A percentile compares a stretch with the other conserved stretches of the same genome.
phyloP scores from a whole-genome alignment of 2,797 vertebrate species.

The Euthynnus affinis region DNA sequence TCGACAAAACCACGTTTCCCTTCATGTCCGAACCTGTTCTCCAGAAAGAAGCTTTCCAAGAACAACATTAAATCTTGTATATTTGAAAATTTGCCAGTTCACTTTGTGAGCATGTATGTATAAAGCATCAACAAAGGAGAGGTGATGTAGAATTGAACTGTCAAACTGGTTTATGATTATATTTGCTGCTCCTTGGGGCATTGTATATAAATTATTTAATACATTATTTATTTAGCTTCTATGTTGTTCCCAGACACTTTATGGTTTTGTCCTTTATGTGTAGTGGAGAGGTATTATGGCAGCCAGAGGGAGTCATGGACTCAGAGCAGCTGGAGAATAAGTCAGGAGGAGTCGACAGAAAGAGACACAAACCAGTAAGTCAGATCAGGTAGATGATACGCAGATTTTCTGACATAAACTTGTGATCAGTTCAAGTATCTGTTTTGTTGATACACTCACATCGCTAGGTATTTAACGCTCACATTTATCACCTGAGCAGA shows the following conservation, averaged over 20 bases:
- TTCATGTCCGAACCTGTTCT: neutral
- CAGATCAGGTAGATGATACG: neutral
- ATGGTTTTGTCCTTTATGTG: constrained; percentile 27
- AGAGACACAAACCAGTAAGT: constrained; percentile 63
- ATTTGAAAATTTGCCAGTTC: neutral
- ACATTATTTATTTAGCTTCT: neutral
- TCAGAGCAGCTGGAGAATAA: constrained; percentile 51
- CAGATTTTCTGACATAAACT: neutral
- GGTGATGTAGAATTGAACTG: neutral
- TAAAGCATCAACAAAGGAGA: neutral
- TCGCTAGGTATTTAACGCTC: neutral
- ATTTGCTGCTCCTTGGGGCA: neutral
- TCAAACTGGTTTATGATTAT: neutral
- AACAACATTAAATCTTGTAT: neutral
- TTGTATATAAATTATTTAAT: neutral
- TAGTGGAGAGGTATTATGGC: constrained; percentile 49
- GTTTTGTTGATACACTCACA: neutral
- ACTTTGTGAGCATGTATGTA: neutral
- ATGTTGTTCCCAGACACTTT: neutral
- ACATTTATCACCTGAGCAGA: neutral
- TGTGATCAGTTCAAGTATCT: neutral
- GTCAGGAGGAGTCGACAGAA: constrained; percentile 42
- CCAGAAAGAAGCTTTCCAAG: neutral
- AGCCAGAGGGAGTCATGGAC: constrained; percentile 44
- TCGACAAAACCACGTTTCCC: neutral